phyloP scores from a whole-genome alignment of 2,113 vertebrate species.

The Pristiophorus japonicus region DNA sequence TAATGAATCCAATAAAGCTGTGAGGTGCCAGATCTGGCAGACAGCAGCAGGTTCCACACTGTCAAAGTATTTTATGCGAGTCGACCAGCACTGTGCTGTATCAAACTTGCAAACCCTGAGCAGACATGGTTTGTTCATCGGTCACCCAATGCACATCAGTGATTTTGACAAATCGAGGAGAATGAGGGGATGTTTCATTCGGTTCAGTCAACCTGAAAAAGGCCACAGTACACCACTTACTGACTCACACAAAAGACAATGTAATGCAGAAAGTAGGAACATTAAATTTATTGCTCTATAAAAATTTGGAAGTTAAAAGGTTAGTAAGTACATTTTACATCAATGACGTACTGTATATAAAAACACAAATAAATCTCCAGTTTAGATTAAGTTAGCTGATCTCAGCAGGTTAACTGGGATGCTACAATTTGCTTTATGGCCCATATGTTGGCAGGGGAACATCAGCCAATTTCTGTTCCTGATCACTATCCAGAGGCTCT shows the following conservation, averaged over 20 bases:
- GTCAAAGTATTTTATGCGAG: neutral
- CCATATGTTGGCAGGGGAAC: neutral
- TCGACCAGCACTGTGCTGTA: neutral
- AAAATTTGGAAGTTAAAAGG: neutral
- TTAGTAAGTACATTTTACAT: neutral
- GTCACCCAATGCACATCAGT: neutral
- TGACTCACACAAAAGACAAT: neutral
- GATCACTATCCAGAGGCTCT: neutral
- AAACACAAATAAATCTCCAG: neutral
- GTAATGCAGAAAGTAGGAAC: neutral
- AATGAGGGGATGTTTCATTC: neutral
- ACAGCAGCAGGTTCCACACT: neutral
- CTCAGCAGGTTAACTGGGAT: neutral
- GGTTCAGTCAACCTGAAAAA: neutral
- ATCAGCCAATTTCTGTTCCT: neutral
- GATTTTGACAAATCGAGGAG: neutral
- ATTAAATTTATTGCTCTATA: slow-evolving; percentile 7
- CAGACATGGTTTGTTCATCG: neutral
- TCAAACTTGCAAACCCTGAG: neutral
- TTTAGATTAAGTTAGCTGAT: neutral
- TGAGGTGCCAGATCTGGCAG: neutral
- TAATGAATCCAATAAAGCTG: neutral
- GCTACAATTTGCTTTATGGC: neutral
- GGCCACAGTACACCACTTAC: neutral
- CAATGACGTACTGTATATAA: neutral